These are phyloP conservation scores for Cataglyphis livida DNA, from an alignment of 2,888 invertebrate genomes.

Conservation along the genomic window DNA sequence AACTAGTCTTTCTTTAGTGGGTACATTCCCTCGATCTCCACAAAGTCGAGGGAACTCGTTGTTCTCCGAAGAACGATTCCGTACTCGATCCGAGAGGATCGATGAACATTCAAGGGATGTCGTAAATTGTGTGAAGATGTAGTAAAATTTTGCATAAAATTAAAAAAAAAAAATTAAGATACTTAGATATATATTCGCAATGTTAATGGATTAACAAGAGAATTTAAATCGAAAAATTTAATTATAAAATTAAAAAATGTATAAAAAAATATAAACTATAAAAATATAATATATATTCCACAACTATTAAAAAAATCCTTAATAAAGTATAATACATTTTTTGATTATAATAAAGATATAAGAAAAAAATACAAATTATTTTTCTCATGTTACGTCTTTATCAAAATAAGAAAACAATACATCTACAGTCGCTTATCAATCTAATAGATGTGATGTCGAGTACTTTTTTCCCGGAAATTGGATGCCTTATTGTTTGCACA, in stretches of 20 bases:
- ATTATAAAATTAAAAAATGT: neutral
- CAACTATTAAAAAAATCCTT: neutral
- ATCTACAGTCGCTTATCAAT: neutral
- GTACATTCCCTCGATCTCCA: constrained; percentile 7
- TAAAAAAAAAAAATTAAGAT: neutral
- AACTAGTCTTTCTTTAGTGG: constrained; percentile 41
- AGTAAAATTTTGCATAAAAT: neutral
- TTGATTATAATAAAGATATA: neutral
- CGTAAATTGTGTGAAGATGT: neutral
- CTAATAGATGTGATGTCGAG: neutral
- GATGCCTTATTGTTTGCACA: neutral
- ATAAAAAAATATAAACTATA: neutral
- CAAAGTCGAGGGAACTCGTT: constrained; percentile 7
- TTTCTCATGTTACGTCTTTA: neutral
- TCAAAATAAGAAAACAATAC: neutral
- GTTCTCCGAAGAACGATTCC: neutral
- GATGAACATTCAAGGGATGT: neutral
- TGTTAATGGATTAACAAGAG: neutral
- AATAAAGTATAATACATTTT: neutral
- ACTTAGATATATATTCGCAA: neutral
- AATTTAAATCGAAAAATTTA: neutral
- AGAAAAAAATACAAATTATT: neutral
- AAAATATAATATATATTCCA: neutral
- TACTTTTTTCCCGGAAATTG: constrained; percentile 12
- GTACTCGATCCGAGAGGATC: neutral